Evolutionary conservation across 2,888 invertebrate genomes (phyloP).

Genomic region (Leucophenga montana): DNA sequence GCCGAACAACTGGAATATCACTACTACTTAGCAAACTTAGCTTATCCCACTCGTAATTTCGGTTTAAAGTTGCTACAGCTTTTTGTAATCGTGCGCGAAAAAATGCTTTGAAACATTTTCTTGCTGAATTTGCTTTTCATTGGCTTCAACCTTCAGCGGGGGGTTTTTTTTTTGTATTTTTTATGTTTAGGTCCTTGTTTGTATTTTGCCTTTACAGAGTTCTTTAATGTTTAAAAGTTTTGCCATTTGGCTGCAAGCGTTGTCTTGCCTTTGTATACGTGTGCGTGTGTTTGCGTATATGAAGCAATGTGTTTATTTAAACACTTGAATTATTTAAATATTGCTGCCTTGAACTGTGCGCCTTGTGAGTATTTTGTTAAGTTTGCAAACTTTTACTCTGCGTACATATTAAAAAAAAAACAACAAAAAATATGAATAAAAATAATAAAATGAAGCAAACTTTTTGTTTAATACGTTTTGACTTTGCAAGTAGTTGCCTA

Average conservation of each 20-base stretch:
- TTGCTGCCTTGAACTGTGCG: conserved; percentile 28
- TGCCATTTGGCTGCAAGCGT: conserved; percentile 31
- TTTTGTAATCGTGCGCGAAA: conserved; percentile 25
- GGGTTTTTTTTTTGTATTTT: conserved; percentile 53
- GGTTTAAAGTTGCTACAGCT: conserved; percentile 9
- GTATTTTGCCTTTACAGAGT: conserved; percentile 9
- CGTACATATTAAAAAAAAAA: neutral
- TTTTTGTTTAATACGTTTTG: conserved; percentile 24
- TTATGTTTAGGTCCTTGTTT: conserved; percentile 30
- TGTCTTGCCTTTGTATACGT: conserved; percentile 3
- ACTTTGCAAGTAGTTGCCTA: conserved; percentile 2
- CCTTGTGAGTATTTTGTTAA: neutral
- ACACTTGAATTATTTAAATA: conserved; percentile 60
- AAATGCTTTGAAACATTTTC: conserved; percentile 61
- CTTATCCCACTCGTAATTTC: neutral
- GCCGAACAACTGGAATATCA: conserved; percentile 29
- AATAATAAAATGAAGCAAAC: neutral
- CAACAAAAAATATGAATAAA: neutral
- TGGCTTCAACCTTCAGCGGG: conserved; percentile 35
- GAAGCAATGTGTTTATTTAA: conserved; percentile 30
- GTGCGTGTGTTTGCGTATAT: too few species aligned
- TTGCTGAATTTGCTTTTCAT: neutral
- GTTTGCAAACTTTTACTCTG: neutral
- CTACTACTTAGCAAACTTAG: too few species aligned
- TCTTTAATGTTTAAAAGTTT: conserved; percentile 26